A percentile compares a stretch with the other conserved stretches of the same genome.
phyloP scores from a whole-genome alignment of 2,797 vertebrate genomes.

The Amblyraja radiata region DNA sequence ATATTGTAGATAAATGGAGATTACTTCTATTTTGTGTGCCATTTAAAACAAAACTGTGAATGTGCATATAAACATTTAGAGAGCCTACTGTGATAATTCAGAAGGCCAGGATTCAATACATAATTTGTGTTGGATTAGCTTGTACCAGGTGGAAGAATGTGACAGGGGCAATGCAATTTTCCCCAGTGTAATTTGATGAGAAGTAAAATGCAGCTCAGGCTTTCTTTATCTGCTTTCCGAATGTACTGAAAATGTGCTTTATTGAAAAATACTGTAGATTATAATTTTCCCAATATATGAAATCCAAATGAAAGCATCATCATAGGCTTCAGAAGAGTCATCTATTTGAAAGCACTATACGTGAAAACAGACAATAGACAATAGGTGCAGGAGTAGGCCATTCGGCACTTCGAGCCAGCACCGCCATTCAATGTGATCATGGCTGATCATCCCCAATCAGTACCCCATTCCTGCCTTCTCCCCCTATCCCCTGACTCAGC shows the following conservation, averaged over 20 bases:
- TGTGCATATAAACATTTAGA: not conserved
- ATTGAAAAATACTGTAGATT: not conserved
- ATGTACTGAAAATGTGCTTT: not conserved
- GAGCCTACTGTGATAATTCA: not conserved
- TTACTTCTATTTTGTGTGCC: conserved; percentile 7
- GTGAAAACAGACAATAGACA: too few species aligned
- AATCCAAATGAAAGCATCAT: not conserved
- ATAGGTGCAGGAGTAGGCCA: too few species aligned
- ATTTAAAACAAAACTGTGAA: not conserved
- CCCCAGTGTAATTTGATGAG: not conserved
- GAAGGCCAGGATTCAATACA: not conserved
- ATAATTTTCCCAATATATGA: not conserved
- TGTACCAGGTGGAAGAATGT: not conserved
- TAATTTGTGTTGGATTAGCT: not conserved
- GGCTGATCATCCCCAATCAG: too few species aligned
- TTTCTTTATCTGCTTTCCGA: not conserved
- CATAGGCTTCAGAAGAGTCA: not conserved
- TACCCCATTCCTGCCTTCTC: too few species aligned
- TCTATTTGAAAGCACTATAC: not conserved
- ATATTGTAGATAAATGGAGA: conserved; percentile 5
- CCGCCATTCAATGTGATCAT: too few species aligned
- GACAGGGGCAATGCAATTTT: not conserved
- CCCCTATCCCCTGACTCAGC: too few species aligned
- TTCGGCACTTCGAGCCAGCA: too few species aligned
- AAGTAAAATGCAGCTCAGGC: not conserved